phyloP scores from a whole-genome alignment of 2,113 vertebrate species.

The Spea multiplicata region DNA sequence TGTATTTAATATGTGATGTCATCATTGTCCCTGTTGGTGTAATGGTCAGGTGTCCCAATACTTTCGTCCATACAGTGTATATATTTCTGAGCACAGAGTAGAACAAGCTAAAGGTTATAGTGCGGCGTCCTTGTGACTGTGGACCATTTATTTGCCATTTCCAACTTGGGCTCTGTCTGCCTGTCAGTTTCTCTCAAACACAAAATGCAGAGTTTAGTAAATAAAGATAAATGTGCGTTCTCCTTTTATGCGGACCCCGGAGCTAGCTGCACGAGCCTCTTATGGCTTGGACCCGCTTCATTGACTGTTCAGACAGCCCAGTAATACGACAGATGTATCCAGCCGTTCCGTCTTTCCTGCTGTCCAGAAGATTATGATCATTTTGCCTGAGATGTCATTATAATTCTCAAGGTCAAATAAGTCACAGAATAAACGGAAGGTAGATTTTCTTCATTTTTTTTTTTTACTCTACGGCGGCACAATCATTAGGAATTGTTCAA shows the following conservation, averaged over 20 bases:
- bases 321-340: constrained; percentile 84
- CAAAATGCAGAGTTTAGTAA: constrained; percentile 79
- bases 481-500: neutral
- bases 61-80: no score
- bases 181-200: constrained; percentile 71
- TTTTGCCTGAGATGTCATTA: constrained; percentile 81
- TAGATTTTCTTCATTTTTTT: constrained; percentile 53
- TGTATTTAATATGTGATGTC: no score
- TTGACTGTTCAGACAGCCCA: constrained; percentile 84
- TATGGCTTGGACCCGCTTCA: constrained; percentile 83
- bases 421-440: constrained; percentile 65
- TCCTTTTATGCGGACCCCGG: constrained; percentile 74
- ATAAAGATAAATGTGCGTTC: constrained; percentile 84
- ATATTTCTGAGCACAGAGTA: neutral
- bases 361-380: constrained; percentile 82
- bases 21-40: no score
- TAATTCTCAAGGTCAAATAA: constrained; percentile 80
- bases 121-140: constrained; percentile 70
- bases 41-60: no score
- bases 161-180: constrained; percentile 72
- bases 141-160: constrained; percentile 75
- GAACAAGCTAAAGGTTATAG: constrained; percentile 63
- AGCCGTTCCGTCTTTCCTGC: constrained; percentile 76
- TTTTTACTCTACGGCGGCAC: neutral
- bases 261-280: constrained; percentile 79